Conservation (phyloP, 2,797 vertebrate genomes). For the Mallotus villosus region DNA sequence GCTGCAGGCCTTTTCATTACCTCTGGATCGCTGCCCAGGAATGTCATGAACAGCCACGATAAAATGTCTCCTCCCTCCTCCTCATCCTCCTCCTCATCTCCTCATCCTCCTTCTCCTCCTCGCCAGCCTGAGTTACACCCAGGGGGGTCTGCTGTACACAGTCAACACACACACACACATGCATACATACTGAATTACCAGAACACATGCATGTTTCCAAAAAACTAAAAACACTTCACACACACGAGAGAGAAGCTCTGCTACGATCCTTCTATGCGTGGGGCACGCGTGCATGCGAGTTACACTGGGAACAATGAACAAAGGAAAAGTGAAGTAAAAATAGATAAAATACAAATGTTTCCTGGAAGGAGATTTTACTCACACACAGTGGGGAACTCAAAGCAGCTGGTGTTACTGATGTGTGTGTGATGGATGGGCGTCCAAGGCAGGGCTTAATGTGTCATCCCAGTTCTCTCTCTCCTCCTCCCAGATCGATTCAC, state of each 20-base stretch:
- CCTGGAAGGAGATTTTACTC: neutral
- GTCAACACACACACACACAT: constrained; percentile 49
- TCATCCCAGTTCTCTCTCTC: neutral
- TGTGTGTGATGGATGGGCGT: neutral
- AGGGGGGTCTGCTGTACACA: constrained; percentile 43
- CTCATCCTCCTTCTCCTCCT: constrained; percentile 20
- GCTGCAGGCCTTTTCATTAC: constrained; percentile 59
- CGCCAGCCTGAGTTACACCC: constrained; percentile 25
- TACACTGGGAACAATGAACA: neutral
- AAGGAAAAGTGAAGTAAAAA: neutral
- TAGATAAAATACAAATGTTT: neutral
- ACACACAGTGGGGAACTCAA: neutral
- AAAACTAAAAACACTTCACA: neutral
- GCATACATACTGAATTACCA: constrained; percentile 8
- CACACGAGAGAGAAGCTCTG: neutral
- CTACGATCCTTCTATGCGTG: neutral
- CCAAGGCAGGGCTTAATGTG: neutral
- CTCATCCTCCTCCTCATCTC: too few species aligned
- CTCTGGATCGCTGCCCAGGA: constrained; percentile 62
- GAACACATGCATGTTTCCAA: constrained; percentile 32
- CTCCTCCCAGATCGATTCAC: neutral
- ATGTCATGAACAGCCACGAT: constrained; percentile 77
- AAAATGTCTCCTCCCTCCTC: constrained; percentile 44
- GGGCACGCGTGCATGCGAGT: neutral
- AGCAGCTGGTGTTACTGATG: neutral